Evolutionary conservation across 2,888 invertebrate species (phyloP).

Genomic region (Parapristionchus giblindavisi): DNA sequence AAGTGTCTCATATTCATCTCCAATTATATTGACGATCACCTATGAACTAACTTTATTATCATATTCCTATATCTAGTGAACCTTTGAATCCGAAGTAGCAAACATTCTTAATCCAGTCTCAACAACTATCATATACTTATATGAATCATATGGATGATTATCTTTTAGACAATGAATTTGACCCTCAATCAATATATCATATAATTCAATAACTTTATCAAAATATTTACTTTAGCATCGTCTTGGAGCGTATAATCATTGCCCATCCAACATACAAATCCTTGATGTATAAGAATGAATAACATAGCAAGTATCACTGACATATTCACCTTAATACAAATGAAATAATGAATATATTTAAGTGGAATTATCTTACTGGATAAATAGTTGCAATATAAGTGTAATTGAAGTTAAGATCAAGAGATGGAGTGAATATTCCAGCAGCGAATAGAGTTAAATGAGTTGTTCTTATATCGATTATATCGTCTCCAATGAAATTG

Average conservation of each 20-base stretch:
- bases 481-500: background rate
- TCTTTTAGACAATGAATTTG: slow-evolving; percentile 41
- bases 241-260: too few species aligned
- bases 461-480: background rate
- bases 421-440: slow-evolving; percentile 50
- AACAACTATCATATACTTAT: slow-evolving; percentile 53
- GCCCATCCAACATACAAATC: background rate
- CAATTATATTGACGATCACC: slow-evolving; percentile 51
- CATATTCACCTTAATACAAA: background rate
- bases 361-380: slow-evolving; percentile 33
- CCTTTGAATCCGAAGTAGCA: slow-evolving; percentile 51
- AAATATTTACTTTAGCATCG: background rate
- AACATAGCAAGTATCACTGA: background rate
- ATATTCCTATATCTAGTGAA: background rate
- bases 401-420: slow-evolving; percentile 48
- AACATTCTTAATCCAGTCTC: slow-evolving; percentile 58
- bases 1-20: slow-evolving; percentile 47
- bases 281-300: background rate
- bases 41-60: background rate
- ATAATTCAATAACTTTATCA: too few species aligned
- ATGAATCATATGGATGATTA: slow-evolving; percentile 51
- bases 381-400: slow-evolving; percentile 43
- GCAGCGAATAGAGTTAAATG: slow-evolving; percentile 1
- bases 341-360: background rate
- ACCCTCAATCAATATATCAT: slow-evolving; percentile 2